Evolutionary conservation across 2,113 vertebrate genomes (phyloP).

Genomic region (Plectropomus leopardus): DNA sequence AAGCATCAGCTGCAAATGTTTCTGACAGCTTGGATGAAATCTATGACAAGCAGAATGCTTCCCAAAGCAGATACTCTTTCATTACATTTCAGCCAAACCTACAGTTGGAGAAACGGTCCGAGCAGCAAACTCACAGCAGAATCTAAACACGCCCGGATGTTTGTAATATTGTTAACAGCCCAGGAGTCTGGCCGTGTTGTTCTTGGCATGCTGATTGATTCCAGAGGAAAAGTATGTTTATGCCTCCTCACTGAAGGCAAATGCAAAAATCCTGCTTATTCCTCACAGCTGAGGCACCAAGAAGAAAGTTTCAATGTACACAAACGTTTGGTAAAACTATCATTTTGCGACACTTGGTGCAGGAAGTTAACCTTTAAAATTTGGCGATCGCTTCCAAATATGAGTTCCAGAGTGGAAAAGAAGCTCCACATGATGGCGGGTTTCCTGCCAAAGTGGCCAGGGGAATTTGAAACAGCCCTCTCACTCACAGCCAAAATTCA

Average conservation of each 20-base stretch:
- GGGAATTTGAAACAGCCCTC: constrained; percentile 6
- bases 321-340: background rate
- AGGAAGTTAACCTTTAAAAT: constrained; percentile 14
- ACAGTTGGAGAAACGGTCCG: background rate
- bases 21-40: background rate
- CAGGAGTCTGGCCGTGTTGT: constrained; percentile 59
- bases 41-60: background rate
- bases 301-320: background rate
- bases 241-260: constrained; percentile 27
- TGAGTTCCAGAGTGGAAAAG: constrained; percentile 27
- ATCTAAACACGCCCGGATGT: constrained; percentile 67
- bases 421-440: background rate
- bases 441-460: background rate
- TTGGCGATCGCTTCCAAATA: background rate
- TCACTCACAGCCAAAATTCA: constrained; percentile 10
- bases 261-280: constrained; percentile 31
- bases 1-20: background rate
- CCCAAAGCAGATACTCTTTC: background rate
- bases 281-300: background rate
- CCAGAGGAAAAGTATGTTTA: constrained; percentile 72
- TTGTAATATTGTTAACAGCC: constrained; percentile 72
- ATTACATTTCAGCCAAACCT: background rate
- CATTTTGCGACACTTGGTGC: background rate
- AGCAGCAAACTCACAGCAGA: constrained; percentile 39
- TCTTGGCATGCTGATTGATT: constrained; percentile 69